phyloP scores from a whole-genome alignment of 2,797 vertebrate species.

The Siniperca obscura region DNA sequence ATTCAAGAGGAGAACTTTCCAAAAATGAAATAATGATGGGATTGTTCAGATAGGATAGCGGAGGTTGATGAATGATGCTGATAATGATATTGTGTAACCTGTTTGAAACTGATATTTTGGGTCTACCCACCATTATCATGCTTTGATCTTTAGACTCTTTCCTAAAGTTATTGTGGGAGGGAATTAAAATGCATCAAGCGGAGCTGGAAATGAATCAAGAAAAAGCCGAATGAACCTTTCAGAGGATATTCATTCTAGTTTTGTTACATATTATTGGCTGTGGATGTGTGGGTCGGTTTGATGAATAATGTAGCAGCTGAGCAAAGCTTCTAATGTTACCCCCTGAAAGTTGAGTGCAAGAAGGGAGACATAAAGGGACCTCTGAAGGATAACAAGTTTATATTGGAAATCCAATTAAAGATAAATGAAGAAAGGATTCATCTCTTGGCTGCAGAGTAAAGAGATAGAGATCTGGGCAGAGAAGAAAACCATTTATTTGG shows the following conservation, averaged over 20 bases:
- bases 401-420: constrained; percentile 80
- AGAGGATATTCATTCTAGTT: constrained; percentile 43
- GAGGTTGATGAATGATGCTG: neutral
- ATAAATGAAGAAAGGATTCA: constrained; percentile 74
- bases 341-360: constrained; percentile 65
- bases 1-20: neutral
- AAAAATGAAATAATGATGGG: constrained; percentile 8
- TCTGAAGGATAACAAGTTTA: constrained; percentile 71
- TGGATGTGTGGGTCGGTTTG: constrained; percentile 38
- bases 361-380: constrained; percentile 56
- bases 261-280: constrained; percentile 53
- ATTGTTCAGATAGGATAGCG: neutral
- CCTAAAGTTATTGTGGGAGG: constrained; percentile 23
- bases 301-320: constrained; percentile 76
- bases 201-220: constrained; percentile 30
- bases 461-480: constrained; percentile 57
- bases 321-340: constrained; percentile 69
- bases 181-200: constrained; percentile 38
- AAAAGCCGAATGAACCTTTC: constrained; percentile 52
- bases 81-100: constrained; percentile 1
- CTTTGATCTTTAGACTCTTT: constrained; percentile 37
- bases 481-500: constrained; percentile 74
- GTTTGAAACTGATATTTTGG: constrained; percentile 14
- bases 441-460: constrained; percentile 64
- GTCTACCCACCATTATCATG: constrained; percentile 1